Conservation (phyloP, 2,797 vertebrate genomes). For the Phyllotis vaccarum region DNA sequence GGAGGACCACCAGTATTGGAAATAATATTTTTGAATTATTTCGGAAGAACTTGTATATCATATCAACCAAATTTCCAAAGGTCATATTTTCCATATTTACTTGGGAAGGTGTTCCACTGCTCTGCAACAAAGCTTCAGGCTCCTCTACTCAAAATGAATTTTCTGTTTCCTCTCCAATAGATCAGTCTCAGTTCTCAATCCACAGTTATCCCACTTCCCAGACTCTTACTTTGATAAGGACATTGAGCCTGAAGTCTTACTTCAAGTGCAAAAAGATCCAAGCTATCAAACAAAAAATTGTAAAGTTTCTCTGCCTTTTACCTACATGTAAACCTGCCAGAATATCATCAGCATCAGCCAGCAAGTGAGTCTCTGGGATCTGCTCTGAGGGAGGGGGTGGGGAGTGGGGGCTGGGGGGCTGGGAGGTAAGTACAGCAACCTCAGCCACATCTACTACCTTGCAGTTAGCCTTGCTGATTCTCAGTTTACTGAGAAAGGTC, state of each 20-base stretch:
- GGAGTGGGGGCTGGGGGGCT: too few species aligned
- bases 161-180: slow-evolving; percentile 10
- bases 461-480: not conserved
- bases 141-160: slow-evolving; percentile 36
- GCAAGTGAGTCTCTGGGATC: not conserved
- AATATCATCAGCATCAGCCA: not conserved
- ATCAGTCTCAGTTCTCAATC: slow-evolving; percentile 7
- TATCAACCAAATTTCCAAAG: slow-evolving; percentile 66
- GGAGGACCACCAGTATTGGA: not conserved
- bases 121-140: slow-evolving; percentile 58
- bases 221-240: slow-evolving; percentile 26
- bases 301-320: slow-evolving; percentile 14
- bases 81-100: slow-evolving; percentile 73
- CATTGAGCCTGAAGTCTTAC: slow-evolving; percentile 29
- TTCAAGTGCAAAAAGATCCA: slow-evolving; percentile 18
- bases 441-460: not conserved
- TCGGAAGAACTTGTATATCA: slow-evolving; percentile 27
- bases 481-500: slow-evolving; percentile 47
- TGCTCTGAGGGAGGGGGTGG: not conserved
- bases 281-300: slow-evolving; percentile 21
- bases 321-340: not conserved
- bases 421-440: too few species aligned
- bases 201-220: not conserved
- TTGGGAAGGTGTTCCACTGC: slow-evolving; percentile 59
- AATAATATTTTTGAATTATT: slow-evolving; percentile 51